Conservation (phyloP, 1,140 invertebrate genomes). For the Cryptotermes secundus region DNA sequence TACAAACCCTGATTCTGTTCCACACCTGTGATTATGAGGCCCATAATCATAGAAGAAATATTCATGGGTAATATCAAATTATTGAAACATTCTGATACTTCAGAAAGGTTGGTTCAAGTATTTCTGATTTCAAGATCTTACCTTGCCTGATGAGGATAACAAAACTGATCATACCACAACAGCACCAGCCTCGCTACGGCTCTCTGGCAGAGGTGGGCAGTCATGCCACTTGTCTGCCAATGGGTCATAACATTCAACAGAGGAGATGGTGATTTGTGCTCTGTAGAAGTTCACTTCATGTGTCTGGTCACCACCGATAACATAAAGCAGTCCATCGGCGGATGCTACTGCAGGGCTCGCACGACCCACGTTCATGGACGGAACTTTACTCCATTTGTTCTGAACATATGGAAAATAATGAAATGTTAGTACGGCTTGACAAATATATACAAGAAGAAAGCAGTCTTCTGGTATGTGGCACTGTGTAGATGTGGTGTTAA, state of each 20-base stretch:
- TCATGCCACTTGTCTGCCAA: constrained; percentile 73
- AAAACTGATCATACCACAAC: constrained; percentile 52
- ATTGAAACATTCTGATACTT: not conserved
- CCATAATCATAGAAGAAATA: not conserved
- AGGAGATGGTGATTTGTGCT: constrained; percentile 75
- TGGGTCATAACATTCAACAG: constrained; percentile 82
- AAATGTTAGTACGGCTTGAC: not conserved
- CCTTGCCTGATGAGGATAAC: not conserved
- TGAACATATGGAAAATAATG: constrained; percentile 48
- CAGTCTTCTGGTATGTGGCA: no score
- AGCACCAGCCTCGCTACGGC: constrained; percentile 81
- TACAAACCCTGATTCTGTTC: not conserved
- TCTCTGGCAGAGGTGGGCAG: constrained; percentile 73
- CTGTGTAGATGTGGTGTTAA: no score
- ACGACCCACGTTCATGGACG: constrained; percentile 70
- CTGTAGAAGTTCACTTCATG: constrained; percentile 79
- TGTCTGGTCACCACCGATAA: constrained; percentile 78
- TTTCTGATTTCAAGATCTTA: not conserved
- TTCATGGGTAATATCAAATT: not conserved
- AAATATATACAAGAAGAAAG: no score
- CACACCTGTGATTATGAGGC: not conserved
- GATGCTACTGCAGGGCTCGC: constrained; percentile 83
- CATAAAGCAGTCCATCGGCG: constrained; percentile 76
- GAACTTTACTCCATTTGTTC: constrained; percentile 77
- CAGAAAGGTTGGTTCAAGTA: not conserved